phyloP scores from a whole-genome alignment of 2,797 vertebrate species.

The Megaceryle alcyon region DNA sequence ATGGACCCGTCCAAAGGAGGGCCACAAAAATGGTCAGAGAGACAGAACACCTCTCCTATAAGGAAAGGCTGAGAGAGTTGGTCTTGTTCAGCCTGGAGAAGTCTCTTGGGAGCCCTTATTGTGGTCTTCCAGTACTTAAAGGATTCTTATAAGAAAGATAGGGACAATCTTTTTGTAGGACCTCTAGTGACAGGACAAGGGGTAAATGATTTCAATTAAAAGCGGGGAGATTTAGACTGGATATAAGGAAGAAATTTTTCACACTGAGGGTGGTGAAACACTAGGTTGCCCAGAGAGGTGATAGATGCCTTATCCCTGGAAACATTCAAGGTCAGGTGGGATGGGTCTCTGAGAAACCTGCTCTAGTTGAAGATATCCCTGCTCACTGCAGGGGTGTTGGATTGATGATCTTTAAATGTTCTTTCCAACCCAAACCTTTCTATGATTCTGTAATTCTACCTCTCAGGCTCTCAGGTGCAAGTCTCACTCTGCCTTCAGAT shows the following conservation, averaged over 20 bases:
- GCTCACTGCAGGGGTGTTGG: background rate
- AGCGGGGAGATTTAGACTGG: background rate
- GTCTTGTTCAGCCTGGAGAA: background rate
- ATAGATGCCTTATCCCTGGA: too few species aligned
- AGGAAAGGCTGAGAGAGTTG: background rate
- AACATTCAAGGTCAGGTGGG: too few species aligned
- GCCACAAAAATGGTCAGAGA: background rate
- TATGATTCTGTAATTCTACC: background rate
- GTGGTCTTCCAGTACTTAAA: background rate
- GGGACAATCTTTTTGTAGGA: too few species aligned
- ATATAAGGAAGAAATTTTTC: background rate
- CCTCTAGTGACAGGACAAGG: background rate
- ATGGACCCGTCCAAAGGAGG: background rate
- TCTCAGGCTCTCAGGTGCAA: background rate
- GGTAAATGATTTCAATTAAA: background rate
- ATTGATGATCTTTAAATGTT: background rate
- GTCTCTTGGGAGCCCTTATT: rapidly evolving
- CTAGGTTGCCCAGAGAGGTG: too few species aligned
- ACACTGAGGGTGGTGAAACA: background rate
- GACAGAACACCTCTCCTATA: background rate
- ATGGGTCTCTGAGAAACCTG: background rate
- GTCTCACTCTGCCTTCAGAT: background rate
- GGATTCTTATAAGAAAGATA: background rate
- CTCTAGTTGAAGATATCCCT: background rate
- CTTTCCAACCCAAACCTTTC: background rate